These are phyloP conservation scores for Gymnoscelis rufifasciata DNA, from an alignment of 2,888 invertebrate species.

Conservation along the genomic window DNA sequence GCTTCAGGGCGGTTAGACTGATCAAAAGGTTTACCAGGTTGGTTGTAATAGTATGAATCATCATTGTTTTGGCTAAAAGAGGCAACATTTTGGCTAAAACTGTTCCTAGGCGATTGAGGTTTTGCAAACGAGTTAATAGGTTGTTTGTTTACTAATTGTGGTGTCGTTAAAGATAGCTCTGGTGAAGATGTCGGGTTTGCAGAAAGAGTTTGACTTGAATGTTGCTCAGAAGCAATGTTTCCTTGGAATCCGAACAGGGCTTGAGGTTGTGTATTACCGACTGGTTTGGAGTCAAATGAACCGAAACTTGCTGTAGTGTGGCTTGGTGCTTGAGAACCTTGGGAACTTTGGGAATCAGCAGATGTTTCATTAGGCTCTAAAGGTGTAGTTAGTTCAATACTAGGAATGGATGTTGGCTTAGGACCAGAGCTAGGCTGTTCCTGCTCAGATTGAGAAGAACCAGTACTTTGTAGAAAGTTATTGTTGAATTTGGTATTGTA, in stretches of 20 bases:
- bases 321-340: conserved; percentile 13
- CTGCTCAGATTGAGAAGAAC: conserved; percentile 4
- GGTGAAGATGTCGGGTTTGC: conserved; percentile 14
- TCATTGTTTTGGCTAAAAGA: conserved; percentile 36
- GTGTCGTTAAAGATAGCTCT: background rate
- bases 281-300: conserved; percentile 8
- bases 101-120: conserved; percentile 12
- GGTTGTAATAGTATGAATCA: conserved; percentile 54
- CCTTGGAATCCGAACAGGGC: conserved; percentile 13
- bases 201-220: conserved; percentile 13
- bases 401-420: conserved; percentile 32
- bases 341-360: conserved; percentile 14
- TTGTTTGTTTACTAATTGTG: too few species aligned
- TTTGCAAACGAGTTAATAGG: background rate
- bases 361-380: conserved; percentile 35
- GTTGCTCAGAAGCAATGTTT: conserved; percentile 12
- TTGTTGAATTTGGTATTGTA: conserved; percentile 7
- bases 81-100: conserved; percentile 24
- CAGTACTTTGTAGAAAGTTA: conserved; percentile 7
- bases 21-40: conserved; percentile 49
- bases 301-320: conserved; percentile 12
- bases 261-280: conserved; percentile 9
- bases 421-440: background rate
- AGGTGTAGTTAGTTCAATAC: conserved; percentile 48
- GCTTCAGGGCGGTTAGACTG: conserved; percentile 24